Conservation (phyloP, 2,888 invertebrate genomes). For the Unio delphinus region DNA sequence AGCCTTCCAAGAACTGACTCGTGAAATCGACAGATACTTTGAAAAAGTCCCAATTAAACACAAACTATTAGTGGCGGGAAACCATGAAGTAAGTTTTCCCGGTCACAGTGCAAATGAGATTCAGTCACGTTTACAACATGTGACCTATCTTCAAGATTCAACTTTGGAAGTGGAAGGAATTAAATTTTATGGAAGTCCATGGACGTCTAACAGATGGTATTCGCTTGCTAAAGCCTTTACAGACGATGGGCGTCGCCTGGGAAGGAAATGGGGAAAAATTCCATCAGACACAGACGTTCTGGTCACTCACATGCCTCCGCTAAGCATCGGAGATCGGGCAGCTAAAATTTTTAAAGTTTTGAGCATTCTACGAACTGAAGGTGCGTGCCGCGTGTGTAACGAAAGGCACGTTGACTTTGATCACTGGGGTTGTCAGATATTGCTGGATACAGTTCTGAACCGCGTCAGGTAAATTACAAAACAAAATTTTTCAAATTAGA, state of each 20-base stretch:
- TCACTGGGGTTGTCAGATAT: conserved; percentile 50
- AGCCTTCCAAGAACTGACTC: conserved; percentile 14
- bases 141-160: conserved; percentile 61
- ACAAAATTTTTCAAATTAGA: no score
- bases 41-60: conserved; percentile 54
- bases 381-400: conserved; percentile 29
- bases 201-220: conserved; percentile 50
- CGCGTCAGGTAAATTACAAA: conserved; percentile 46
- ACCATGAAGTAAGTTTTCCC: conserved; percentile 59
- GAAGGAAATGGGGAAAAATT: conserved; percentile 51
- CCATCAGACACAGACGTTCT: conserved; percentile 60
- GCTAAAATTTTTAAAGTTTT: conserved; percentile 20
- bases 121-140: conserved; percentile 44
- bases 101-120: conserved; percentile 33
- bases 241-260: conserved; percentile 32
- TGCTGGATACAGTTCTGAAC: conserved; percentile 39
- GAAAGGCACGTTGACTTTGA: conserved; percentile 28
- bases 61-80: conserved; percentile 65
- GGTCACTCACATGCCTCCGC: conserved; percentile 63
- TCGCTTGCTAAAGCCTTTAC: conserved; percentile 57
- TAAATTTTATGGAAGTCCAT: conserved; percentile 64
- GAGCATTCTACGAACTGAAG: conserved; percentile 15
- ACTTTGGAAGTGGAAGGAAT: conserved; percentile 50
- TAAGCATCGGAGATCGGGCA: conserved; percentile 53
- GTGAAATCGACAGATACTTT: conserved; percentile 53